Evolutionary conservation across 53 echinoderm and acorn worm genomes (phyloP), one percentile per base, ranked within the genome.

Genomic region (Holothuria scabra): DNA sequence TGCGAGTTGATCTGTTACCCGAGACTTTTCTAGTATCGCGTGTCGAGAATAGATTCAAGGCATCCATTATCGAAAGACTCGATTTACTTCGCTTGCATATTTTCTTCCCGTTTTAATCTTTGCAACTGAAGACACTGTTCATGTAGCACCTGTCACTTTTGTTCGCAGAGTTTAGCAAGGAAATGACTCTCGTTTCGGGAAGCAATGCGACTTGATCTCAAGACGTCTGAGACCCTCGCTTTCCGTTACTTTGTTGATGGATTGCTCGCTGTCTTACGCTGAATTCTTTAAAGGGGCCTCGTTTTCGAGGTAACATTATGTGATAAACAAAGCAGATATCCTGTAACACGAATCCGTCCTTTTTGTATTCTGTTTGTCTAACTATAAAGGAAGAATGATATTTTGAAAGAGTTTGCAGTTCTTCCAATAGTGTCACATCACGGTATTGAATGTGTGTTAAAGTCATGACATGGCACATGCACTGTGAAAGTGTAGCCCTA

Each of bases 71-170:
- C 78, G 78, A 57, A 78, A 57, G 78, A 57, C 56, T 78, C 56
- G 28, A 56, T 56, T 78, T 78, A 78, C 56, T 57, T 57, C 29
- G 32, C 58, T 56, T 58, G 56, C 32, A 56, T 76, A 56, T 56
- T 28, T 58, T 26, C 32, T 25, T 52, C 52, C 52, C 46, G 26
- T 76, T 78, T 31, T 56, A 78, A 57, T 78, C 78, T 56, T 56
- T 56, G 28, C 25, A 46, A 24, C 29, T 58, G 78, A 78, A 78
- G 57, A 78, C 32, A 78, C 41, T 21, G 78, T 58, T 78, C 78
- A 57, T 78, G 58, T 78, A 78, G 78, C 78, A 78, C 78, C 78
- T 78, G 78, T 78, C 78, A 78, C 78, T 78, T 78, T 46, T 46
- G 72, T 72, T 72, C 72, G 48, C 72, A 16, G 56, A 78, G 78